Evolutionary conservation across 2,113 vertebrate species (phyloP).

Genomic region (Rutilus rutilus): DNA sequence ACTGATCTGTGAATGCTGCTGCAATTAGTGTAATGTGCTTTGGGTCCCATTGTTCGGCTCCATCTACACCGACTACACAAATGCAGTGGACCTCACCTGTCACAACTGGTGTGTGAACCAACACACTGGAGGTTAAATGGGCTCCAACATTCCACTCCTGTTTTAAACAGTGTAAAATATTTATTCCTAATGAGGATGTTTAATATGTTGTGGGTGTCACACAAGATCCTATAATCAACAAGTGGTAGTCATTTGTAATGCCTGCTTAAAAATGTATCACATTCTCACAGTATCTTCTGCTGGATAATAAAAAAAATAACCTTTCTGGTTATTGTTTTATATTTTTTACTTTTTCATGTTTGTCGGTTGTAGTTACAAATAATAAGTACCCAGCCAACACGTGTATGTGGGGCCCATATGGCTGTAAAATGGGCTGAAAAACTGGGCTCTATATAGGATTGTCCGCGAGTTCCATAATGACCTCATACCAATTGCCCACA

Average conservation of each 20-base stretch:
- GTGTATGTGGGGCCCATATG: too few species aligned
- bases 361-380: too few species aligned
- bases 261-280: not conserved
- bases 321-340: too few species aligned
- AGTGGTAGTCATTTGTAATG: not conserved
- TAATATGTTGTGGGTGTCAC: not conserved
- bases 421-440: too few species aligned
- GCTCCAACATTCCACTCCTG: not conserved
- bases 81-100: slow-evolving; percentile 27
- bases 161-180: slow-evolving; percentile 7
- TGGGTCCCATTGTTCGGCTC: not conserved
- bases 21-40: slow-evolving; percentile 46
- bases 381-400: too few species aligned
- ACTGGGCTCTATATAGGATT: too few species aligned
- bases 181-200: not conserved
- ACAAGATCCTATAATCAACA: not conserved
- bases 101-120: not conserved
- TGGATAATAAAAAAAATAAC: too few species aligned
- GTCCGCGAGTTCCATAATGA: too few species aligned
- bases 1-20: slow-evolving; percentile 8
- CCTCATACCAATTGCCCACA: too few species aligned
- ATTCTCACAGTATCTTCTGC: too few species aligned
- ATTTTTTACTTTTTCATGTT: too few species aligned
- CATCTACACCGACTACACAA: not conserved
- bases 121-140: not conserved